Percentiles rank a stretch among this genome's conserved stretches.
Evolutionary conservation across 2,888 invertebrate genomes (phyloP).

Genomic region (Muschampia plurimacula): DNA sequence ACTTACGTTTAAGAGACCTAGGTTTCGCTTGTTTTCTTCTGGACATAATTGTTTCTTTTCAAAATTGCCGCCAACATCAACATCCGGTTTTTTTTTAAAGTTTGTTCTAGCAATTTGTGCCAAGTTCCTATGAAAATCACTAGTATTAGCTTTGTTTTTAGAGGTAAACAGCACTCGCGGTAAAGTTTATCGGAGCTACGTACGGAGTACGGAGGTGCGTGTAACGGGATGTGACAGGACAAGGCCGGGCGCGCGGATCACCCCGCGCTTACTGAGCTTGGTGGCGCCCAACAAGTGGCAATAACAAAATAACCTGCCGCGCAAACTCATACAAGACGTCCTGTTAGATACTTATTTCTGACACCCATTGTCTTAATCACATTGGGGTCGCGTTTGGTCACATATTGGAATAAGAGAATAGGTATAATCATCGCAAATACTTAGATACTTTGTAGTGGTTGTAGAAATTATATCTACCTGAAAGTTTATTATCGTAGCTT

Average conservation of each 20-base stretch:
- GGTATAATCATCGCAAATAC: too few species aligned
- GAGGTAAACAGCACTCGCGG: conserved; percentile 36
- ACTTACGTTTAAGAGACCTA: conserved; percentile 89
- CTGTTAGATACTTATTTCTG: conserved; percentile 49
- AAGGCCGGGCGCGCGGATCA: conserved; percentile 70
- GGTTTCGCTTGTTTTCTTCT: conserved; percentile 90
- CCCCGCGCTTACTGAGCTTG: conserved; percentile 77
- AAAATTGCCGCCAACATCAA: conserved; percentile 40
- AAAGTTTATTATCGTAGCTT: too few species aligned
- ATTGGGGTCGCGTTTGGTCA: neutral
- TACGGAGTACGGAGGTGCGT: conserved; percentile 47
- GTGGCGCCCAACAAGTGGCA: conserved; percentile 85
- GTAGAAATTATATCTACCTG: too few species aligned
- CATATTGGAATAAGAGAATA: too few species aligned
- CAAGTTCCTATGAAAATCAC: conserved; percentile 28
- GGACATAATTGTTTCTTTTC: conserved; percentile 79
- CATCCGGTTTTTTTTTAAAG: conserved; percentile 10
- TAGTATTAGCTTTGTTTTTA: neutral
- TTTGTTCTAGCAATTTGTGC: conserved; percentile 18
- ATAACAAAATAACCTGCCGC: conserved; percentile 75
- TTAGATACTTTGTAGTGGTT: too few species aligned
- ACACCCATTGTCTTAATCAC: conserved; percentile 40
- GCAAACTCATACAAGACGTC: conserved; percentile 73
- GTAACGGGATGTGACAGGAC: conserved; percentile 50
- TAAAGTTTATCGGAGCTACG: conserved; percentile 69